Evolutionary conservation across 1,140 invertebrate species (phyloP), one percentile per base, ranked within the genome.

Genomic region (Solenopsis invicta): DNA sequence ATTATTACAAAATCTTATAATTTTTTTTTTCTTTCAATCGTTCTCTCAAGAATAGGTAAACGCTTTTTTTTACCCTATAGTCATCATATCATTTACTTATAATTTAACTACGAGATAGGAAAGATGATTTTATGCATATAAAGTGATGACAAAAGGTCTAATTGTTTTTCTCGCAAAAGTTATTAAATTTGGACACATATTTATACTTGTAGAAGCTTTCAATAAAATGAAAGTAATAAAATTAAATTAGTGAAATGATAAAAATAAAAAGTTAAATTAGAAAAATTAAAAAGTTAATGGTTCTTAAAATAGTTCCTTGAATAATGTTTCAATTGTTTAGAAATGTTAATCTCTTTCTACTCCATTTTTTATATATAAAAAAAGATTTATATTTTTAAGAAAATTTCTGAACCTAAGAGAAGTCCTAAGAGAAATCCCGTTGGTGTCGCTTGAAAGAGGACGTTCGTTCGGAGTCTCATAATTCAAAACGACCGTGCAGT

Each of bases 401-500:
- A 54, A 41, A 81, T 24, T 84, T 75, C 24, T 48, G 54, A 61
- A 74, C 12, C 24, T 84, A 64, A 29, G 29, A 29, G 29, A 29
- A 29, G 2, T 84, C 29, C 54, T 24, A 59, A 74, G 67, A 82
- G 24, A 82, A 74, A 82, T 74, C 52, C 24, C 69, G 54, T 75
- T 74, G 69, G 56, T 5, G 62, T 66, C 4, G n/a, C 13, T 29
- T 45, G 67, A 59, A 59, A 45, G 61, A 82, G 50, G 37, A 72
- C 50, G 48, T 81, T 74, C 24, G 67, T 12, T 48, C 9, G 10
- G 41, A 41, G 54, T 29, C 69, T 61, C 24, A 74, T 74, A 72
- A 74, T 82, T 82, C 56, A 56, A 48, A 84, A 74, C 24, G 16
- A 74, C 52, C 18, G 45, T 37, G 72, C 85, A 67, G 24, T 71